Conservation (phyloP, 1,140 invertebrate species). For the Sycophila sp. region DNA sequence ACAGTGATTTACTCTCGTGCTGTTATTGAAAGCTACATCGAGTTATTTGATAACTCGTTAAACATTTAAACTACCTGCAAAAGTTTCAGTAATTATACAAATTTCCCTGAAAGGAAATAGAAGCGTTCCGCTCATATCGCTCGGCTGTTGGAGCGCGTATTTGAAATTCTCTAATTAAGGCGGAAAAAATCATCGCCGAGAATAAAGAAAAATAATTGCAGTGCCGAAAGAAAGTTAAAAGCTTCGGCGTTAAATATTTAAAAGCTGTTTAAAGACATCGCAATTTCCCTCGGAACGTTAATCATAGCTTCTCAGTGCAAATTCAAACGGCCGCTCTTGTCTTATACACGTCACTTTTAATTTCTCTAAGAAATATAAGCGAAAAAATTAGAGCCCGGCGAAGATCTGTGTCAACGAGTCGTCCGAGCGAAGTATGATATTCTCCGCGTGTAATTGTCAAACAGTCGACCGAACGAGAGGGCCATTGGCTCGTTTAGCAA, state of each 20-base stretch:
- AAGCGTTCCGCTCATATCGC: no score
- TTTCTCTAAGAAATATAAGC: not conserved
- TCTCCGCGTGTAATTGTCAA: conserved; percentile 28
- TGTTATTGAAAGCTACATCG: no score
- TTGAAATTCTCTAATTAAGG: no score
- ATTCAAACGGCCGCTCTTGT: not conserved
- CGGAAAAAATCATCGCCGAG: no score
- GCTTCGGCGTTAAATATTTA: no score
- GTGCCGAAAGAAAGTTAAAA: no score
- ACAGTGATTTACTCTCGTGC: no score
- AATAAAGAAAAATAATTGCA: no score
- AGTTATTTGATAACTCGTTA: not conserved
- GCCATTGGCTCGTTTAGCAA: conserved; percentile 25
- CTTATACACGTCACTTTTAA: conserved; percentile 20
- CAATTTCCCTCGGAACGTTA: not conserved
- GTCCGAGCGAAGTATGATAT: not conserved
- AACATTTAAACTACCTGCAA: conserved; percentile 10
- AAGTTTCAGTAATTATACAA: no score
- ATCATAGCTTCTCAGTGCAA: not conserved
- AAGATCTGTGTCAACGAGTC: conserved; percentile 3
- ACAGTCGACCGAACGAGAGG: not conserved
- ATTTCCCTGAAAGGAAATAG: no score
- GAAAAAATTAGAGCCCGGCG: not conserved
- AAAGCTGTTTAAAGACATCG: not conserved
- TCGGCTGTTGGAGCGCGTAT: no score